These are phyloP conservation scores for Delia radicum DNA, from an alignment of 1,140 invertebrate species.

Conservation along the genomic window DNA sequence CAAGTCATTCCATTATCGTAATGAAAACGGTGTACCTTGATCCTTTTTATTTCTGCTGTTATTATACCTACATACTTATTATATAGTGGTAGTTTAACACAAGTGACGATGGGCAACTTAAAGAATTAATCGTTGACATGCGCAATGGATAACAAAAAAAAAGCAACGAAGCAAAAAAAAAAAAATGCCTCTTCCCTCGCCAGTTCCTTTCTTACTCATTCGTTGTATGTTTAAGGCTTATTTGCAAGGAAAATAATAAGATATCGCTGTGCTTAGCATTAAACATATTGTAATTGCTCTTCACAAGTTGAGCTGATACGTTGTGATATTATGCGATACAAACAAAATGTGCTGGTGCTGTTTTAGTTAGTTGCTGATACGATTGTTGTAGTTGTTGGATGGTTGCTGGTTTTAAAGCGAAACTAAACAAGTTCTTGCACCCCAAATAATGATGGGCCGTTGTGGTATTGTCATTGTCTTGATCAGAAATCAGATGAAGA, in stretches of 20 bases:
- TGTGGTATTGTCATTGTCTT: slow-evolving; percentile 23
- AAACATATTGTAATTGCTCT: slow-evolving; percentile 55
- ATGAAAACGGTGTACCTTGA: background rate
- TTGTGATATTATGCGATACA: slow-evolving; percentile 1
- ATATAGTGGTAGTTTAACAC: slow-evolving; percentile 5
- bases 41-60: background rate
- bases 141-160: slow-evolving; percentile 9
- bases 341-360: background rate
- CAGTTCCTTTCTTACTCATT: background rate
- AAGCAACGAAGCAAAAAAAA: background rate
- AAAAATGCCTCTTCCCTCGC: background rate
- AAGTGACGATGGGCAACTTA: slow-evolving; percentile 14
- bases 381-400: too few relatives aligned
- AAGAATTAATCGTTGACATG: slow-evolving; percentile 26
- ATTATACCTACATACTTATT: background rate
- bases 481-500: slow-evolving; percentile 34
- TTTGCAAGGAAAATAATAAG: slow-evolving; percentile 13
- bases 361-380: too few relatives aligned
- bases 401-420: too few relatives aligned
- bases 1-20: too few relatives aligned
- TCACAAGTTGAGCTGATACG: slow-evolving; percentile 30
- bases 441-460: slow-evolving; percentile 14
- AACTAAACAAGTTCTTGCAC: slow-evolving; percentile 9
- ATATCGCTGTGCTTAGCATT: slow-evolving; percentile 36
- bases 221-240: background rate